Evolutionary conservation across 2,113 vertebrate species (phyloP).

Genomic region (Synchiropus splendidus): DNA sequence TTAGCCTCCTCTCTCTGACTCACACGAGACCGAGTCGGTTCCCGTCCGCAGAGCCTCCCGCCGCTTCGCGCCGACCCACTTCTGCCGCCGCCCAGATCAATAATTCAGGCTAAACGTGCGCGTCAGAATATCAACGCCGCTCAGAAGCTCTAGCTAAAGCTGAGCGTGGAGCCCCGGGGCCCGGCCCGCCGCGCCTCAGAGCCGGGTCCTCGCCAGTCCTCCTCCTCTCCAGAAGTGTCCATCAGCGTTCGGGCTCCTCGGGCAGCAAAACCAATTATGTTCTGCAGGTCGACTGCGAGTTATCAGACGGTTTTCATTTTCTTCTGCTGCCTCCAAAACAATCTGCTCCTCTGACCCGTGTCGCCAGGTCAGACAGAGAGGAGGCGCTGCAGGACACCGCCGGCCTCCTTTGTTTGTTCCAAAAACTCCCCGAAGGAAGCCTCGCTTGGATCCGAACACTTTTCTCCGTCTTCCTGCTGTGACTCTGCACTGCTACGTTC

Average conservation of each 20-base stretch:
- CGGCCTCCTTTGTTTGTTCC: background rate
- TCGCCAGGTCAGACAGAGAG: background rate
- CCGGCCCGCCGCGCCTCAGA: too few species aligned
- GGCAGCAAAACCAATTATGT: slow-evolving; percentile 43
- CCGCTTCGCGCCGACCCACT: too few species aligned
- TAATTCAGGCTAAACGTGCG: too few species aligned
- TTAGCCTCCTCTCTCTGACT: slow-evolving; percentile 8
- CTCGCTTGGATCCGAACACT: too few species aligned
- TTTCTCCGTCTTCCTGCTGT: too few species aligned
- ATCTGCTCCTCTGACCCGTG: background rate
- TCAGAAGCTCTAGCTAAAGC: too few species aligned
- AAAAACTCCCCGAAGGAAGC: background rate
- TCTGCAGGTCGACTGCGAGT: background rate
- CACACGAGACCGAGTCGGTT: background rate
- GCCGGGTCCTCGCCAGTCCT: too few species aligned
- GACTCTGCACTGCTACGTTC: too few species aligned
- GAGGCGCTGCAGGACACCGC: slow-evolving; percentile 1
- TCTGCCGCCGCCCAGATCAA: too few species aligned
- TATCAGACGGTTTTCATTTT: background rate
- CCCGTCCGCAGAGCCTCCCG: too few species aligned
- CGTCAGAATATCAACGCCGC: too few species aligned
- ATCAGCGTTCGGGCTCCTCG: slow-evolving; percentile 16
- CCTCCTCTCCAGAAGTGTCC: slow-evolving; percentile 5
- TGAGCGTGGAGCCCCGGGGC: too few species aligned
- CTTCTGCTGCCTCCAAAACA: background rate